Evolutionary conservation across 2,797 vertebrate species (phyloP).

Genomic region (Hemibagrus guttatus): DNA sequence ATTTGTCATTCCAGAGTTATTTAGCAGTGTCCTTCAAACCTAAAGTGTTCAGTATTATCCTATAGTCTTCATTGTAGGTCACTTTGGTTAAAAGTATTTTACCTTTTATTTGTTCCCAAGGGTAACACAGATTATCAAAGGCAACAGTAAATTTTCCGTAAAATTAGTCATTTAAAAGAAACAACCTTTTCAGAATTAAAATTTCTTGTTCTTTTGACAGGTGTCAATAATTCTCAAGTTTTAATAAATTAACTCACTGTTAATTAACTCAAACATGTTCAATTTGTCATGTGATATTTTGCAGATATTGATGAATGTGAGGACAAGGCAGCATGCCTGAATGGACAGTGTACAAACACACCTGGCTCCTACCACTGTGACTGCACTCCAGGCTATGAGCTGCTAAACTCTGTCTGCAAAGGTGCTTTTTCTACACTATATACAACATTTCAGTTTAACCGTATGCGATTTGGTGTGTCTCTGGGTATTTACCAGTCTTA

Average conservation of each 20-base stretch:
- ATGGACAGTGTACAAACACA: conserved; percentile 71
- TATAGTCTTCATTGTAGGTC: neutral
- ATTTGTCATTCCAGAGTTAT: neutral
- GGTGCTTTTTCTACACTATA: conserved; percentile 54
- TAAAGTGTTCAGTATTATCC: neutral
- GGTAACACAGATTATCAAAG: neutral
- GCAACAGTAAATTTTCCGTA: neutral
- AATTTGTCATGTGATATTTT: conserved; percentile 2
- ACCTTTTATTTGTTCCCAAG: neutral
- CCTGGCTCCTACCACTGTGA: conserved; percentile 69
- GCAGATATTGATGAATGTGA: conserved; percentile 76
- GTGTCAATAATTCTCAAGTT: neutral
- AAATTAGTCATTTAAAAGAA: no score
- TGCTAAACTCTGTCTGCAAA: conserved; percentile 66
- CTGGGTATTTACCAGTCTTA: neutral
- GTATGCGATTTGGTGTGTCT: neutral
- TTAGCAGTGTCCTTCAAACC: neutral
- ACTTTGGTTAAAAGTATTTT: no score
- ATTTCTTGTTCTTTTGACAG: neutral
- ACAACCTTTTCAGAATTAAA: neutral
- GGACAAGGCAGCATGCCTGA: conserved; percentile 62
- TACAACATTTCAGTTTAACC: conserved; percentile 4
- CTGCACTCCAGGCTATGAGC: conserved; percentile 68
- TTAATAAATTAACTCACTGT: neutral
- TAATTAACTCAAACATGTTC: no score